Evolutionary conservation across 2,797 vertebrate genomes (phyloP), one percentile per base, ranked within the genome.

Genomic region (Phylloscopus collybita): DNA sequence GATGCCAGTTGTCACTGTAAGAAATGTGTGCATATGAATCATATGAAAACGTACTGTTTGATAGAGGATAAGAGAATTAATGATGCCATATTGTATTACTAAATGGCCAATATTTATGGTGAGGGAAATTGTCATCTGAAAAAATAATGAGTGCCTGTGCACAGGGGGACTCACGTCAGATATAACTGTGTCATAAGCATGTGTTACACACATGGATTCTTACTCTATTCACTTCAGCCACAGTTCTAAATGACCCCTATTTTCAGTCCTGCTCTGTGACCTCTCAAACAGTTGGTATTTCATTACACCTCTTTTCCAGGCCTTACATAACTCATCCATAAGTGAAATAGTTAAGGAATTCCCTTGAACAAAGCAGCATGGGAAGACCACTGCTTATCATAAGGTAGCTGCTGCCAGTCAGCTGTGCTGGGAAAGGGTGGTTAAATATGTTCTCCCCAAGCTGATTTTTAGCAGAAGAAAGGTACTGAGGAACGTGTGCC

Each of bases 1-100:
- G 34, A 80, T 92, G 83, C 60, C 69, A 83, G 1, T 54, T 95
- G 85, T 69, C 47, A 32, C 70, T 90, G 30, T 84, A 86, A 93
- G 92, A 91, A 79, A 66, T 64, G 32, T 86, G 47, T 81, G 57
- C 40, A 49, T 90, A 45, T 91, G 82, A 86, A 75, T 92, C 62
- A 57, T 66, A 69, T 25, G 67, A 85, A 94, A 80, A 92, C 50
- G 9, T 44, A n/a, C 34, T 85, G 22, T 66, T 72, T 80, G 61
- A 85, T 90, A 79, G 86, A 93, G 65, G 59, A 38, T 42, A 73
- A 82, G 69, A 80, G 59, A 82, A 71, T 13, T 91, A 75, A 73
- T 93, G 71, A 47, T 91, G 59, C 69, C 34, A 5, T 89, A 69
- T 47, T 93, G 38, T 78, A 18, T 81, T 62, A 64, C 80, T 81